Evolutionary conservation across 2,113 vertebrate genomes (phyloP).

Genomic region (Acrocephalus arundinaceus): DNA sequence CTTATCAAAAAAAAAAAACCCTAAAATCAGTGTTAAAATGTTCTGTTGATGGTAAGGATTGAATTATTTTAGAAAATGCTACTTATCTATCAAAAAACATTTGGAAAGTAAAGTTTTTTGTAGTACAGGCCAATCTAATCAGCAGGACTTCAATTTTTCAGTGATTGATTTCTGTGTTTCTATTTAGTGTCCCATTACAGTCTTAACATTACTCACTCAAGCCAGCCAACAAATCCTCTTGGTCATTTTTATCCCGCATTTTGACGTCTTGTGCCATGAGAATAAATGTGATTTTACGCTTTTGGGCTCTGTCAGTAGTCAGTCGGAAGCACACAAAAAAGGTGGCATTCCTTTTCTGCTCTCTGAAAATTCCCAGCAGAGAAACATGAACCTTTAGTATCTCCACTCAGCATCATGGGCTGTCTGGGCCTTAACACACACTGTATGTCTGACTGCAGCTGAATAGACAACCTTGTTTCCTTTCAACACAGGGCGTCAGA

Average conservation of each 20-base stretch:
- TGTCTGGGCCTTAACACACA: neutral
- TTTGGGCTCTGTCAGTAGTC: neutral
- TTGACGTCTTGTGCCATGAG: neutral
- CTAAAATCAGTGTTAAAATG: neutral
- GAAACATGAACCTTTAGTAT: conserved; percentile 32
- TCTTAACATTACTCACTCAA: neutral
- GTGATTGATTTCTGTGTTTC: neutral
- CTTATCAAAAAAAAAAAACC: neutral
- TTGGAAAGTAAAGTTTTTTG: neutral
- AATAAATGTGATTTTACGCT: neutral
- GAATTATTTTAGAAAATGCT: neutral
- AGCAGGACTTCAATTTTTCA: neutral
- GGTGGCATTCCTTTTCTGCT: neutral
- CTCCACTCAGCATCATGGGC: conserved; percentile 1
- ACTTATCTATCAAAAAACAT: neutral
- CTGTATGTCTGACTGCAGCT: conserved; percentile 22
- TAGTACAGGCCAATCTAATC: neutral
- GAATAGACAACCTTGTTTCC: conserved; percentile 53
- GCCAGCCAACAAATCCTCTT: neutral
- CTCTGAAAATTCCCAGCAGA: conserved; percentile 26
- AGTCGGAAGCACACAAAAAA: neutral
- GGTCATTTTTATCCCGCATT: neutral
- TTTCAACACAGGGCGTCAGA: conserved; percentile 28
- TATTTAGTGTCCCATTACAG: neutral
- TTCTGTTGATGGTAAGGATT: neutral